phyloP scores from a whole-genome alignment of 1,140 invertebrate genomes.

The Helicoverpa armigera region DNA sequence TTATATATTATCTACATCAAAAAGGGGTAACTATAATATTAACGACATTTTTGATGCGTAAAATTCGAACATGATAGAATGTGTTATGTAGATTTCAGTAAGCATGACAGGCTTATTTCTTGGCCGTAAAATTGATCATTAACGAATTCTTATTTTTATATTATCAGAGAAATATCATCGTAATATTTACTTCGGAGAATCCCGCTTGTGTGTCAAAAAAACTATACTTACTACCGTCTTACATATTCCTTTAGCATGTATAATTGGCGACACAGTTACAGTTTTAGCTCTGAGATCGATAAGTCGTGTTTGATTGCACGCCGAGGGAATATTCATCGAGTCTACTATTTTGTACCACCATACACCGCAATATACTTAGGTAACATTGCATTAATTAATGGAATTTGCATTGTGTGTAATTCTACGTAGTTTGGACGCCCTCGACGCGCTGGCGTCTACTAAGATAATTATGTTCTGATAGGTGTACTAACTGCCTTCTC shows the following conservation, averaged over 20 bases:
- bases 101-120: neutral
- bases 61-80: neutral
- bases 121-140: conserved; percentile 15
- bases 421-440: conserved; percentile 19
- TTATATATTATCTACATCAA: neutral
- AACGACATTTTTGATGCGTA: neutral
- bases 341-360: conserved; percentile 60
- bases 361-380: conserved; percentile 28
- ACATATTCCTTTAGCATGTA: conserved; percentile 62
- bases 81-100: neutral
- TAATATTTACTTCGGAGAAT: neutral
- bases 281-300: conserved; percentile 75
- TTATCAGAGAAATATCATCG: neutral
- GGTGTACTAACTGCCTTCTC: conserved; percentile 25
- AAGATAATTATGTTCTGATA: conserved; percentile 39
- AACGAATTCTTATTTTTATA: neutral
- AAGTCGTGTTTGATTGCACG: conserved; percentile 77
- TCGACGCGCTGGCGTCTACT: neutral
- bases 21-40: neutral
- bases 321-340: conserved; percentile 66
- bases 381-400: conserved; percentile 60
- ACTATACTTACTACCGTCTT: conserved; percentile 40
- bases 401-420: conserved; percentile 59
- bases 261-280: conserved; percentile 78
- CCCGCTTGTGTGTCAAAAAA: neutral